Conservation (phyloP, 2,797 vertebrate species). For the Melanogrammus aeglefinus region DNA sequence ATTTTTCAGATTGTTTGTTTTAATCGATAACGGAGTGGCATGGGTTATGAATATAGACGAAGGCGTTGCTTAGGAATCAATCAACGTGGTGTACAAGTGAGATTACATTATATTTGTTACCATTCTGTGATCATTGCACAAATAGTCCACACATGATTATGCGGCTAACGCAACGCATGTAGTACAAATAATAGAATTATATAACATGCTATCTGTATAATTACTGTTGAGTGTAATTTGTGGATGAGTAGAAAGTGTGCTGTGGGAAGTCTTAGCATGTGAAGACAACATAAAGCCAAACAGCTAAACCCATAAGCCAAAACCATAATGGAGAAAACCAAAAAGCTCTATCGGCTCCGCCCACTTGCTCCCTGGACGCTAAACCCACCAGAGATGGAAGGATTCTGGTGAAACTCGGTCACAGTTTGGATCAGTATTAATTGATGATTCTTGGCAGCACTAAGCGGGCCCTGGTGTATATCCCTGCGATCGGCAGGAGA, state of each 20-base stretch:
- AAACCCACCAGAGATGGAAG: constrained; percentile 12
- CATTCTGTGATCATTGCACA: neutral
- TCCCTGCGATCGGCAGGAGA: constrained; percentile 5
- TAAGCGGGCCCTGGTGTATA: constrained; percentile 21
- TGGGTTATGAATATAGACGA: neutral
- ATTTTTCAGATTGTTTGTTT: neutral
- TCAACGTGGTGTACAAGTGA: too few relatives aligned
- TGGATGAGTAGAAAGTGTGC: neutral
- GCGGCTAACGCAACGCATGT: too few relatives aligned
- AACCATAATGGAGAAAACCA: too few relatives aligned
- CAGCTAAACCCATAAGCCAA: neutral
- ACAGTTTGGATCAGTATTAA: constrained; percentile 61
- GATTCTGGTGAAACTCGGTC: constrained; percentile 48
- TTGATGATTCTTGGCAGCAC: constrained; percentile 53
- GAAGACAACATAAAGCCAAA: neutral
- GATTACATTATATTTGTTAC: neutral
- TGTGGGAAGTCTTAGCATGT: neutral
- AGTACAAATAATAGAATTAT: too few relatives aligned
- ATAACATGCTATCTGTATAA: neutral
- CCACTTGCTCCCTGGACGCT: neutral
- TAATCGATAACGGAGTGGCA: neutral
- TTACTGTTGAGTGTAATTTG: neutral
- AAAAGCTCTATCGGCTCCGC: neutral
- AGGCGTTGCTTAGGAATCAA: neutral
- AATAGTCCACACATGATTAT: neutral